Conservation (phyloP, 2,797 vertebrate species). For the Neosalanx taihuensis region DNA sequence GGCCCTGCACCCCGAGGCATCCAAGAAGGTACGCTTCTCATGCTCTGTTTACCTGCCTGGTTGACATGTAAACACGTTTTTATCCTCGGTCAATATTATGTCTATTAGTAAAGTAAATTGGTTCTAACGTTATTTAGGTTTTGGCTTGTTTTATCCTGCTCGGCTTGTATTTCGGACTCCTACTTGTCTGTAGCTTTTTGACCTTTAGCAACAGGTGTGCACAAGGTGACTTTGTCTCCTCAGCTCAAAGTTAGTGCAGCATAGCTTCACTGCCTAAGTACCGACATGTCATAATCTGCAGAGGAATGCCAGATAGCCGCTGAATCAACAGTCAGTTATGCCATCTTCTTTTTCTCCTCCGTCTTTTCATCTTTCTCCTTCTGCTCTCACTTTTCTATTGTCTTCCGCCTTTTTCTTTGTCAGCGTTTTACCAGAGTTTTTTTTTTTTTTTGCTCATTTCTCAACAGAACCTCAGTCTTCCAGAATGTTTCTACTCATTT, state of each 20-base stretch:
- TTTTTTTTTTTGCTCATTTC: background rate
- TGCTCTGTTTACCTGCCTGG: no score
- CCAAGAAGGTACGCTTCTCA: conserved; percentile 83
- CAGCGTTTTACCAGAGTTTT: background rate
- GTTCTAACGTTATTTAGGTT: background rate
- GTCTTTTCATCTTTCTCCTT: background rate
- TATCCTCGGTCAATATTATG: background rate
- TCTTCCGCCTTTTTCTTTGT: background rate
- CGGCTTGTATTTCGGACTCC: background rate
- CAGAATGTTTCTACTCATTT: conserved; percentile 93
- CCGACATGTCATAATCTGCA: conserved; percentile 26
- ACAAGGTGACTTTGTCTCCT: background rate
- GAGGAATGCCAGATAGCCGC: conserved; percentile 20
- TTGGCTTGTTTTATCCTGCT: background rate
- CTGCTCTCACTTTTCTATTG: background rate
- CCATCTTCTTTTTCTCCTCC: background rate
- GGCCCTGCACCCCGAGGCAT: conserved; percentile 91
- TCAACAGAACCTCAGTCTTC: conserved; percentile 85
- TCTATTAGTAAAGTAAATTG: background rate
- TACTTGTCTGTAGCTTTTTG: background rate
- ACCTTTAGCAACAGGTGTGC: background rate
- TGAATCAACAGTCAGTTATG: background rate
- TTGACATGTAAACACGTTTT: background rate
- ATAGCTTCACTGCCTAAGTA: conserved; percentile 7
- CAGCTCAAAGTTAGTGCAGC: background rate